These are phyloP conservation scores for Cephus cinctus DNA, from an alignment of 1,140 invertebrate species.

Conservation along the genomic window DNA sequence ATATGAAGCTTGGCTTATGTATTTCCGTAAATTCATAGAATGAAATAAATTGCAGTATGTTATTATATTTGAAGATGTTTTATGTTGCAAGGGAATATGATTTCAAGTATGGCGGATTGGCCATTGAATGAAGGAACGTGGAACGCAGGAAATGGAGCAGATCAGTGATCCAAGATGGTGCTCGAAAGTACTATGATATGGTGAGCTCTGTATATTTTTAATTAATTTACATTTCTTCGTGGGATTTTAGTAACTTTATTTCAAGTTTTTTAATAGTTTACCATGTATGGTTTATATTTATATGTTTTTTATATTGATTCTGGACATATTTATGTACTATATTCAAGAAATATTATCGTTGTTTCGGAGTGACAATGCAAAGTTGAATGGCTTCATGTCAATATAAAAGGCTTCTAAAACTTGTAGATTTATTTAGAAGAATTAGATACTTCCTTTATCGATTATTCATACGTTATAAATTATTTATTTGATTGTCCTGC, in stretches of 20 bases:
- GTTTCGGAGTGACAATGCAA: constrained; percentile 46
- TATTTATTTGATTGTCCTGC: too few relatives aligned
- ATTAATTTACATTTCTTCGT: constrained; percentile 11
- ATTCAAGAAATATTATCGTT: background rate
- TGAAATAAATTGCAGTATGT: background rate
- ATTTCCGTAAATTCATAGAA: too few relatives aligned
- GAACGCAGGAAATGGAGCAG: background rate
- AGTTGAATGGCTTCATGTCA: constrained; percentile 36
- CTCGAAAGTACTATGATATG: constrained; percentile 98
- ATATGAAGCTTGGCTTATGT: too few relatives aligned
- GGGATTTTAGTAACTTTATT: background rate
- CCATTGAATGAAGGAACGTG: background rate
- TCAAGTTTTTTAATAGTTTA: too few relatives aligned
- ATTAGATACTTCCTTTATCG: too few relatives aligned
- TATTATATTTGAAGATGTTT: background rate
- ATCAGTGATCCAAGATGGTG: constrained; percentile 73
- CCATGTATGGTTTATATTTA: too few relatives aligned
- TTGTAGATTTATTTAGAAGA: too few relatives aligned
- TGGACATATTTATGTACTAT: too few relatives aligned
- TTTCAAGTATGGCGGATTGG: background rate
- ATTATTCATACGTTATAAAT: too few relatives aligned
- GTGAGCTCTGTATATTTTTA: constrained; percentile 58
- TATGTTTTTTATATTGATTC: too few relatives aligned
- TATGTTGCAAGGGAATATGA: background rate
- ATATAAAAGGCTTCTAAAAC: constrained; percentile 10